Percentiles rank a stretch among this genome's conserved stretches.
Conservation (phyloP, 2,888 invertebrate genomes). For the Drosophila parthenogenetica region DNA sequence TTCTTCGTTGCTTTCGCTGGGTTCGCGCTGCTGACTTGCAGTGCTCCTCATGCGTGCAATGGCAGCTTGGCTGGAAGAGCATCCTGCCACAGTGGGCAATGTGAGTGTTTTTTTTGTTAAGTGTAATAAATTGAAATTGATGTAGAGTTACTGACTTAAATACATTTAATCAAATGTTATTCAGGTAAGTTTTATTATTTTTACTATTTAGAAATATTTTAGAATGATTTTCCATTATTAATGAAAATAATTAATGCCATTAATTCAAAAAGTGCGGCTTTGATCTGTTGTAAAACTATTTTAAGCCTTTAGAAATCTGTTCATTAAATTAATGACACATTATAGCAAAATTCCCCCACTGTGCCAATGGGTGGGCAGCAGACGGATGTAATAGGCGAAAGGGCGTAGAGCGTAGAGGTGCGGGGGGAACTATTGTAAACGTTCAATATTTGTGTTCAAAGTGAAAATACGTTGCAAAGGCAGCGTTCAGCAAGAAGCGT, state of each 20-base stretch:
- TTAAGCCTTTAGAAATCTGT: no score
- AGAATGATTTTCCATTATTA: no score
- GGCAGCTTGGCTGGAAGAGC: slow-evolving; percentile 24
- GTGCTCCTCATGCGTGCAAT: slow-evolving; percentile 74
- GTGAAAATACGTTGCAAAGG: slow-evolving; percentile 52
- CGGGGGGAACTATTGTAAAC: slow-evolving; percentile 53
- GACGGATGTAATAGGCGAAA: neutral
- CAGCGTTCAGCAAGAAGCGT: slow-evolving; percentile 57
- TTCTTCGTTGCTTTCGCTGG: slow-evolving; percentile 65
- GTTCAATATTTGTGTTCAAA: slow-evolving; percentile 75
- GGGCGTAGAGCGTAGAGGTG: neutral
- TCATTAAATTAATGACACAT: neutral
- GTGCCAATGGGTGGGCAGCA: neutral
- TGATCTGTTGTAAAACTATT: no score
- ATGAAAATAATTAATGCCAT: no score
- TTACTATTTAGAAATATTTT: no score
- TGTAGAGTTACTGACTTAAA: no score
- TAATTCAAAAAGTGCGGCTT: no score
- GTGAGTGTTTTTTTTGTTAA: neutral
- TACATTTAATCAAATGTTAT: no score
- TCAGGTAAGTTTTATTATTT: no score
- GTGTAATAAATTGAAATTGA: neutral
- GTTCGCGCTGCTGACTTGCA: slow-evolving; percentile 76
- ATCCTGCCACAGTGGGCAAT: slow-evolving; percentile 15
- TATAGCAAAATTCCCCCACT: neutral